Percentiles rank a stretch among this genome's conserved stretches.
These are phyloP conservation scores for Limnodromus scolopaceus DNA, from an alignment of 2,797 vertebrate genomes.

Conservation along the genomic window DNA sequence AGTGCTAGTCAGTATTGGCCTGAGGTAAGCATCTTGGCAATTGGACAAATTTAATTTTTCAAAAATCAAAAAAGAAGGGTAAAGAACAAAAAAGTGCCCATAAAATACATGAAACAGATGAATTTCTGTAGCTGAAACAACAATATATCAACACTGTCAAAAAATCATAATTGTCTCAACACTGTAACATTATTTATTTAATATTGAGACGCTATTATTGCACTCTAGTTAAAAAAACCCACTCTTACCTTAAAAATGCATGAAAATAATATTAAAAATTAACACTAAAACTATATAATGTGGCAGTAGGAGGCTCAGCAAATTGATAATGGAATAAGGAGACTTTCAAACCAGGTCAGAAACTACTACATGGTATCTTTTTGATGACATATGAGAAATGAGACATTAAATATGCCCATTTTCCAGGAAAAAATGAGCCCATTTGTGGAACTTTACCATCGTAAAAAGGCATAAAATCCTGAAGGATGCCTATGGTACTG, in stretches of 20 bases:
- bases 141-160: constrained; percentile 64
- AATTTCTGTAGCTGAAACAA: constrained; percentile 36
- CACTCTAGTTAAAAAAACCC: constrained; percentile 39
- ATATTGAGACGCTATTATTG: constrained; percentile 67
- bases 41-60: neutral
- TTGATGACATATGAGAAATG: neutral
- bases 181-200: constrained; percentile 71
- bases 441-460: neutral
- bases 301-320: constrained; percentile 7
- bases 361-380: neutral
- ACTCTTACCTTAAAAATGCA: constrained; percentile 66
- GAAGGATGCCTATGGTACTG: neutral
- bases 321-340: constrained; percentile 55
- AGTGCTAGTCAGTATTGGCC: neutral
- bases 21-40: neutral
- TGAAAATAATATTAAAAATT: constrained; percentile 75
- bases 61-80: neutral
- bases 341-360: constrained; percentile 45
- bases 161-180: constrained; percentile 59
- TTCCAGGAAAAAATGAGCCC: neutral
- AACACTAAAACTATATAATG: constrained; percentile 59
- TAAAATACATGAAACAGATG: constrained; percentile 25
- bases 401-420: neutral
- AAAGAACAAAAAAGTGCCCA: neutral
- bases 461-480: neutral